A percentile compares a stretch with the other conserved stretches of the same genome.
Conservation (phyloP, 2,797 vertebrate species). For the Hypotaenidia philippensis region DNA sequence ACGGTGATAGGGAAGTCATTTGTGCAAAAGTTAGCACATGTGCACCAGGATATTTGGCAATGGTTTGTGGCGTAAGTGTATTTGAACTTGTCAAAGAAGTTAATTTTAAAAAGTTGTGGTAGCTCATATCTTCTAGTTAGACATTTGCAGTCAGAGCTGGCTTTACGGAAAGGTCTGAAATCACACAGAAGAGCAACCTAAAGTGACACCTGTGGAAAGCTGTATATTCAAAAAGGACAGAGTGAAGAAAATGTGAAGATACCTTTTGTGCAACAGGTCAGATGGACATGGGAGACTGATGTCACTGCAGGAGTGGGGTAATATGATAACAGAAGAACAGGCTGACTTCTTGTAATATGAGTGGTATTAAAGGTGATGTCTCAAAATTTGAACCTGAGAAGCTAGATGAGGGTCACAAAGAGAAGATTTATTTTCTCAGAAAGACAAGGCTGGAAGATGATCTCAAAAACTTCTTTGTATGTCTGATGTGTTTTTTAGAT, state of each 20-base stretch:
- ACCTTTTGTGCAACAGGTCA: not conserved
- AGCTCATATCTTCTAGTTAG: not conserved
- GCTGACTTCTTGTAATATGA: not conserved
- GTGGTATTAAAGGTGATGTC: not conserved
- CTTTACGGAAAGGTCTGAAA: not conserved
- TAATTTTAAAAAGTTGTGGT: not conserved
- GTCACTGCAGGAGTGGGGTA: not conserved
- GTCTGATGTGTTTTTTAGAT: conserved; percentile 20
- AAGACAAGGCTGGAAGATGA: not conserved
- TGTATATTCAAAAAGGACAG: not conserved
- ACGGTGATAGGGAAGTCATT: not conserved
- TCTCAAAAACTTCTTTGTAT: not conserved
- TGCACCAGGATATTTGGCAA: not conserved
- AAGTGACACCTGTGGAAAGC: not conserved
- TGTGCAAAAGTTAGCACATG: not conserved
- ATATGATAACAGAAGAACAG: not conserved
- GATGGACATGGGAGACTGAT: not conserved
- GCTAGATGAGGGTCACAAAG: not conserved
- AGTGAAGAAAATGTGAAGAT: not conserved
- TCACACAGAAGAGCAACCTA: not conserved
- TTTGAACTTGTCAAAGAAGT: not conserved
- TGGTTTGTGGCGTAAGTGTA: not conserved
- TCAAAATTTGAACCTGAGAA: not conserved
- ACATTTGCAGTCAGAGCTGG: not conserved
- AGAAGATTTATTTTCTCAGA: not conserved